Percentiles rank a stretch among this genome's conserved stretches.
Conservation (phyloP, 2,888 invertebrate species). For the Himalopsyche kuldschensis region DNA sequence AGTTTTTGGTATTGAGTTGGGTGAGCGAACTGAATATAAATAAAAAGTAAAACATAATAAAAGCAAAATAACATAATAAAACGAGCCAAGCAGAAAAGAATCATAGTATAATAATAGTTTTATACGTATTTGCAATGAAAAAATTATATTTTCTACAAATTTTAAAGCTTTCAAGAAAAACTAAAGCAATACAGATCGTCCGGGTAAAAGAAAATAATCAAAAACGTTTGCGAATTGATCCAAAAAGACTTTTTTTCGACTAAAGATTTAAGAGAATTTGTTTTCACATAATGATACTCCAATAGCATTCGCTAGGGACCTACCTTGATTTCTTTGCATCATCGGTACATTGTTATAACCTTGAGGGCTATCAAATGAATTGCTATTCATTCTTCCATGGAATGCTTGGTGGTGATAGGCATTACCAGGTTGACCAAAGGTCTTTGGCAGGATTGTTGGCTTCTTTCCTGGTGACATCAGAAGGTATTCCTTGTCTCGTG, state of each 20-base stretch:
- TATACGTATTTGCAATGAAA: background rate
- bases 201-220: no score
- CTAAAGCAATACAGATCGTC: no score
- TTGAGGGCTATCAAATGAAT: conserved; percentile 9
- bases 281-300: background rate
- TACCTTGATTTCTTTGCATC: conserved; percentile 21
- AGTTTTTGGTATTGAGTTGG: conserved; percentile 21
- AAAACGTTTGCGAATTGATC: no score
- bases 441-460: conserved; percentile 34
- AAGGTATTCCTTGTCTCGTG: conserved; percentile 35
- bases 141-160: no score
- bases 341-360: background rate
- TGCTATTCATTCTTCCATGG: conserved; percentile 12
- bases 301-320: background rate
- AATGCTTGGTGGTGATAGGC: conserved; percentile 23
- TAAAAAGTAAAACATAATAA: background rate
- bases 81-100: background rate
- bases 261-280: background rate
- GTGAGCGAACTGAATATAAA: conserved; percentile 28
- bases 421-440: conserved; percentile 12
- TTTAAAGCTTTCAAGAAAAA: no score
- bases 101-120: background rate
- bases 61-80: background rate
- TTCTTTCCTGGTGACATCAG: conserved; percentile 37
- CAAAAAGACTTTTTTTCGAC: no score